phyloP scores from a whole-genome alignment of 2,888 invertebrate species.

The Ochropacha duplaris region DNA sequence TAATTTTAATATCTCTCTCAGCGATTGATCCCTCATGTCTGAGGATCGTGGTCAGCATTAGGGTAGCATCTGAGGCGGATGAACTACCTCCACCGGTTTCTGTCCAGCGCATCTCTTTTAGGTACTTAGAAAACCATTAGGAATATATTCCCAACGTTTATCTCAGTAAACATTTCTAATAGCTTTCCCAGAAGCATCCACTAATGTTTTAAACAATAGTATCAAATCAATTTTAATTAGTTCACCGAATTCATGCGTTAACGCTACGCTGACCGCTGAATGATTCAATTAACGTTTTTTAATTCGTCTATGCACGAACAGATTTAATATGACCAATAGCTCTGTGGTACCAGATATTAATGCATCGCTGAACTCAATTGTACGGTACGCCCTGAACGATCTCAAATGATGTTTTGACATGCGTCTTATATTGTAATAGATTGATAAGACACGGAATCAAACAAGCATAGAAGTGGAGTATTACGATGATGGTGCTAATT shows the following conservation, averaged over 20 bases:
- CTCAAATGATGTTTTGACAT: slow-evolving; percentile 36
- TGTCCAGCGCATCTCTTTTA: too few species aligned
- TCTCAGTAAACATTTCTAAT: neutral
- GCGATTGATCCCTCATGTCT: too few species aligned
- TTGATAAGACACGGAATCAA: slow-evolving; percentile 21
- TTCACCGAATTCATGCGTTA: slow-evolving; percentile 1
- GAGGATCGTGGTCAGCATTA: too few species aligned
- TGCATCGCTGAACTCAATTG: slow-evolving; percentile 19
- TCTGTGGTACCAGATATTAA: slow-evolving; percentile 17
- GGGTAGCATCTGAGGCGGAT: too few species aligned
- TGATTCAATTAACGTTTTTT: slow-evolving; percentile 13
- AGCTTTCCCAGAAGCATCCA: slow-evolving; percentile 6
- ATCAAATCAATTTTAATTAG: slow-evolving; percentile 4
- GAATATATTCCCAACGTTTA: neutral
- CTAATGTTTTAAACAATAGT: slow-evolving; percentile 1
- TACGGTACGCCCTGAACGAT: slow-evolving; percentile 20
- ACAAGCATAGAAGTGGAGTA: slow-evolving; percentile 23
- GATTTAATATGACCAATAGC: slow-evolving; percentile 18
- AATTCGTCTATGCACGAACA: slow-evolving; percentile 16
- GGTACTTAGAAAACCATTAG: slow-evolving; percentile 9
- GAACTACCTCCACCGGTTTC: too few species aligned
- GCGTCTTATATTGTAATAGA: slow-evolving; percentile 4
- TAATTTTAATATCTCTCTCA: too few species aligned
- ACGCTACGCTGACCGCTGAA: neutral
- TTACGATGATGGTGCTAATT: neutral